Conservation (phyloP, 2,797 vertebrate genomes). For the Luscinia luscinia region DNA sequence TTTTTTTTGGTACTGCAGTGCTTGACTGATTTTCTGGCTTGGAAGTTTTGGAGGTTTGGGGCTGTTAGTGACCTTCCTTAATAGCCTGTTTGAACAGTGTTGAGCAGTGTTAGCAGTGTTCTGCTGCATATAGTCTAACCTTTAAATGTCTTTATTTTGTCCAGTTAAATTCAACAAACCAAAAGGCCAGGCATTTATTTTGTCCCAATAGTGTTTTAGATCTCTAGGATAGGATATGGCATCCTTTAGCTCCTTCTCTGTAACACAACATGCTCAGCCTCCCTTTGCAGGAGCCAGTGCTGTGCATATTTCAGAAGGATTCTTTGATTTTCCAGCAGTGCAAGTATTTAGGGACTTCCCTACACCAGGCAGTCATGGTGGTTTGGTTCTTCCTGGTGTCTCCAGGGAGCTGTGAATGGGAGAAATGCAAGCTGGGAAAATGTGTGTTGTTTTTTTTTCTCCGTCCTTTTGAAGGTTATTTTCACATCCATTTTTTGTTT, state of each 20-base stretch:
- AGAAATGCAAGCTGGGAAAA: background rate
- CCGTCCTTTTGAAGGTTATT: background rate
- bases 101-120: background rate
- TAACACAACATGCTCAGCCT: background rate
- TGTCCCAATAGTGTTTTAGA: background rate
- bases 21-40: background rate
- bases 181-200: background rate
- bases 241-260: background rate
- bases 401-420: background rate
- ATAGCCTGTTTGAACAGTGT: background rate
- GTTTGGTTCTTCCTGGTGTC: background rate
- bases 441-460: accelerated
- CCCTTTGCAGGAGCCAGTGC: background rate
- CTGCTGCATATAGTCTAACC: background rate
- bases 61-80: background rate
- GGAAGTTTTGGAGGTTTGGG: background rate
- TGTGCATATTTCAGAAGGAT: background rate
- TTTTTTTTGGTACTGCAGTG: background rate
- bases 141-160: background rate
- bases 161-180: background rate
- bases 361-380: background rate
- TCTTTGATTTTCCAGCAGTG: background rate
- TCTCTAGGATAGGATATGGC: background rate
- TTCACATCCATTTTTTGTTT: background rate
- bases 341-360: background rate